Percentiles rank a stretch among this genome's conserved stretches.
phyloP scores from a whole-genome alignment of 2,113 vertebrate species.

The Sceloporus undulatus region DNA sequence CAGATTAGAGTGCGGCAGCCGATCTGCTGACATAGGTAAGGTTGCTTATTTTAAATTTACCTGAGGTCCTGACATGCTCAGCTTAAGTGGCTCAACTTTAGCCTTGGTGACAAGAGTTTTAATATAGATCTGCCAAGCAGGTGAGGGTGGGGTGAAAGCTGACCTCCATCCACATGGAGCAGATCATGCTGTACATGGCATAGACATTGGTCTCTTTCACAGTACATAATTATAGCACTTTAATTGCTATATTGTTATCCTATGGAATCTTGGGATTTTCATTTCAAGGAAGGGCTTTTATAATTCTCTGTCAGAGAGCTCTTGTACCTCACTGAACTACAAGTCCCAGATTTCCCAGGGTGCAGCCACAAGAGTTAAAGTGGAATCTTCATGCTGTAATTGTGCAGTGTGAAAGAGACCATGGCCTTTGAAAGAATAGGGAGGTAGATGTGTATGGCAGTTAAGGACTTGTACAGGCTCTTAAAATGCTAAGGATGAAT shows the following conservation, averaged over 20 bases:
- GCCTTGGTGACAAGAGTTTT: not conserved
- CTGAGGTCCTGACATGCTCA: not conserved
- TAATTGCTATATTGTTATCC: no score
- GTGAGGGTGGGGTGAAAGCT: not conserved
- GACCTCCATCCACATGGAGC: not conserved
- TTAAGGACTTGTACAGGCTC: not conserved
- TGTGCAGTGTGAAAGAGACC: not conserved
- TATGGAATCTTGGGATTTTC: no score
- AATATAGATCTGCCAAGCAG: not conserved
- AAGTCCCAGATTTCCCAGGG: no score
- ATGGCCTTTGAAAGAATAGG: not conserved
- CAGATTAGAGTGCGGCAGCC: conserved; percentile 43
- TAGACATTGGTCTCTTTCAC: not conserved
- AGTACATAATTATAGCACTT: no score
- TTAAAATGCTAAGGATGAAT: not conserved
- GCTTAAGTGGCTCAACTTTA: not conserved
- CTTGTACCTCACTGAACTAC: no score
- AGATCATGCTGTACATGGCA: not conserved
- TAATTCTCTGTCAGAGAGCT: no score
- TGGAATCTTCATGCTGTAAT: not conserved
- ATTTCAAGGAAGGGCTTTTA: no score
- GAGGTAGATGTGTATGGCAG: not conserved
- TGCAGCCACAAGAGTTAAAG: no score
- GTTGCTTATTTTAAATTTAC: not conserved
- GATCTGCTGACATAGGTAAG: conserved; percentile 71